Evolutionary conservation across 2,888 invertebrate genomes (phyloP), one percentile per base, ranked within the genome.

Genomic region (Fragum sueziense): DNA sequence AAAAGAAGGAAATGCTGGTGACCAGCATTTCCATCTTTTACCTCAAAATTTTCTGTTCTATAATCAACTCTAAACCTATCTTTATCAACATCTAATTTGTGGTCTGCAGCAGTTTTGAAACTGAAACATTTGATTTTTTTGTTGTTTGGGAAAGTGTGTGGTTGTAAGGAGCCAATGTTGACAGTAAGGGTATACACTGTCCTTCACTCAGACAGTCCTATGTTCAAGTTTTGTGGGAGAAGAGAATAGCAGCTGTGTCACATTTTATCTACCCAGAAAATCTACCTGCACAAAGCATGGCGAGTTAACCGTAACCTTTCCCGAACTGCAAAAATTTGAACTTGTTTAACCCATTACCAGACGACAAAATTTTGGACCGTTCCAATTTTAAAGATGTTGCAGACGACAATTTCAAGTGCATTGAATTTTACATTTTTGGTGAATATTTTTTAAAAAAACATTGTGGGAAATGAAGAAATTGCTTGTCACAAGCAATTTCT

Each of bases 141-240:
- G 41, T 17, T 41, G 41, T 41, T 41, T 41, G 11, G 17, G 51
- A 69, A 52, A 33, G 52, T 27, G 11, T 47, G n/a, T 22, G 51
- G 14, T n/a, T 17, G 52, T 52, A 69, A 34, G n/a, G 14, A n/a
- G 6, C 51, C 41, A 9, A 29, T 69, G 9, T 20, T 47, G 47
- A 29, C 51, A 52, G 51, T 31, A 4, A 47, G 69, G 20, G 52
- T 52, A 52, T 69, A 29, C 69, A 69, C 52, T 52, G 69, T n/a
- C 52, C 51, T 7, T 51, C 69, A 4, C 9, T 69, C 31, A 1
- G 51, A 2, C 51, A 52, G 69, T 69, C 69, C 4, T 69, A 25
- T 51, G 69, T 69, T 29, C 69, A 69, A 52, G 52, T 69, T 25
- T 69, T 69, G 1, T 52, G 47, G 11, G 29, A 52, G 47, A 31